Evolutionary conservation across 2,113 vertebrate species (phyloP).

Genomic region (Microtus oregoni): DNA sequence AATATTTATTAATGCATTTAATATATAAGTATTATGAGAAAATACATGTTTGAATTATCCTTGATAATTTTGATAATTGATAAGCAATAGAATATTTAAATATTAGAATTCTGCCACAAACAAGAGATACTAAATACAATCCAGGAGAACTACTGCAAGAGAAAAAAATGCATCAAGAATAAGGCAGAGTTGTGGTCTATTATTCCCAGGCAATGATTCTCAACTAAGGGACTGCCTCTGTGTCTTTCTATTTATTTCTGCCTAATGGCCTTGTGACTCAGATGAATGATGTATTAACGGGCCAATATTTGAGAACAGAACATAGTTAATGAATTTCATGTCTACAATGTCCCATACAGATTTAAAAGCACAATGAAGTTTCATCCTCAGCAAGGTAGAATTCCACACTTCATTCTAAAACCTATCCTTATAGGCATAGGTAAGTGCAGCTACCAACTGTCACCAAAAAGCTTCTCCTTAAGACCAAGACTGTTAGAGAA

Average conservation of each 20-base stretch:
- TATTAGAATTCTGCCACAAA: neutral
- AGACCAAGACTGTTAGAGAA: neutral
- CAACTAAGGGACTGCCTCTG: neutral
- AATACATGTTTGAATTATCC: neutral
- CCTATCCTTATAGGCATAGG: neutral
- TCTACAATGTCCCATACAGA: neutral
- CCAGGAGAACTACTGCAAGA: neutral
- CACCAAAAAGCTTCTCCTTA: neutral
- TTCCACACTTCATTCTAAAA: neutral
- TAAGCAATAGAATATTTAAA: neutral
- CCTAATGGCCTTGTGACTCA: neutral
- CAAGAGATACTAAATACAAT: neutral
- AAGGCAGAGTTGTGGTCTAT: neutral
- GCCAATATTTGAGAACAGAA: neutral
- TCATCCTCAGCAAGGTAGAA: neutral
- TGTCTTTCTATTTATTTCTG: neutral
- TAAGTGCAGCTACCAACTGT: neutral
- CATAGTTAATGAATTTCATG: neutral
- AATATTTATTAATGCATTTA: neutral
- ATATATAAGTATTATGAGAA: neutral
- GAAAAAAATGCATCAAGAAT: neutral
- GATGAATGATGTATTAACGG: neutral
- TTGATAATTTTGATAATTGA: neutral
- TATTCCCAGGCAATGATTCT: neutral
- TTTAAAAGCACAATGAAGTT: neutral